phyloP scores from a whole-genome alignment of 2,797 vertebrate species.

The Rhinophrynus dorsalis region DNA sequence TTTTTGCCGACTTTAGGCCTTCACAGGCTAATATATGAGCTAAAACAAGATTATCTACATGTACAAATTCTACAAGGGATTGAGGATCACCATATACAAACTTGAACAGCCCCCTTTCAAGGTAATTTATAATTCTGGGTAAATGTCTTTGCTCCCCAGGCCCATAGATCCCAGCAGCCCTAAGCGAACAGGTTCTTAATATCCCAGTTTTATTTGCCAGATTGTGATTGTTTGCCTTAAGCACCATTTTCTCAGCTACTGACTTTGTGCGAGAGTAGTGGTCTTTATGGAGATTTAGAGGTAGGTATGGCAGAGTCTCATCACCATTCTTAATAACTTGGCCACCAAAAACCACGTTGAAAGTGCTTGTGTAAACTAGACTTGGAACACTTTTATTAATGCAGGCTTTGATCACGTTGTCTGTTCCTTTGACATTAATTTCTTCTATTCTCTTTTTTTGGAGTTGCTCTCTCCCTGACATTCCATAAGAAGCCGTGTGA shows the following conservation, averaged over 20 bases:
- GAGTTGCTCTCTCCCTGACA: conserved; percentile 94
- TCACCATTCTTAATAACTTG: conserved; percentile 88
- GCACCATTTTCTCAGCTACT: conserved; percentile 86
- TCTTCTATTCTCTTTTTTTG: conserved; percentile 78
- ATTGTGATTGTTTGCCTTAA: conserved; percentile 73
- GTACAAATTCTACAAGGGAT: conserved; percentile 91
- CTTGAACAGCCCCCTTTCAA: conserved; percentile 84
- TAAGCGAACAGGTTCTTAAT: conserved; percentile 83
- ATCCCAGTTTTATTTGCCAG: conserved; percentile 60
- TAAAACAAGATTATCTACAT: conserved; percentile 88
- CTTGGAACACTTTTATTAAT: conserved; percentile 67
- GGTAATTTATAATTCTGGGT: conserved; percentile 85
- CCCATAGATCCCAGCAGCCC: conserved; percentile 93
- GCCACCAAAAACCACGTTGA: conserved; percentile 91
- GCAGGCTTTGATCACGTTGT: conserved; percentile 82
- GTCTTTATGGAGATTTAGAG: conserved; percentile 88
- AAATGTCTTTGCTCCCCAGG: conserved; percentile 91
- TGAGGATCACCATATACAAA: conserved; percentile 84
- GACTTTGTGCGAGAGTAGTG: conserved; percentile 95
- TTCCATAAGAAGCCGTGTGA: conserved; percentile 91
- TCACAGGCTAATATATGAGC: conserved; percentile 83
- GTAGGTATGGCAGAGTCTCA: conserved; percentile 89
- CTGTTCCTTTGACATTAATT: conserved; percentile 85
- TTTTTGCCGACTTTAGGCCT: conserved; percentile 70
- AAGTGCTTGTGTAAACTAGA: conserved; percentile 93